These are phyloP conservation scores for Stegophylla sp. DNA, from an alignment of 2,888 invertebrate genomes.

Conservation along the genomic window DNA sequence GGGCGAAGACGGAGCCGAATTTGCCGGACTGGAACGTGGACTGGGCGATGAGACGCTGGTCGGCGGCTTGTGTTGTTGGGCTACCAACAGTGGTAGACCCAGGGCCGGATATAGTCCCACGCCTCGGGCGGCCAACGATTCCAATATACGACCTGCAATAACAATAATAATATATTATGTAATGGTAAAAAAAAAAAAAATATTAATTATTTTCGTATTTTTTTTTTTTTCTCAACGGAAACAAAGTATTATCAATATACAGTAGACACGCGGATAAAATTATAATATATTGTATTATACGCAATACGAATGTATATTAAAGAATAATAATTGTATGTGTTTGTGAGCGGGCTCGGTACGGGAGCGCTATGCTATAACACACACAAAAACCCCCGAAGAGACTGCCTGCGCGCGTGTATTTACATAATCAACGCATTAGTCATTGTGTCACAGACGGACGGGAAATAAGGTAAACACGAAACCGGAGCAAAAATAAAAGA, in stretches of 20 bases:
- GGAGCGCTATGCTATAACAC: background rate
- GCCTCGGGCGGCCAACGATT: slow-evolving; percentile 65
- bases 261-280: no score
- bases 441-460: slow-evolving; percentile 57
- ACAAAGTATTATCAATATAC: no score
- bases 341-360: background rate
- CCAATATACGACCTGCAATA: slow-evolving; percentile 67
- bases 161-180: no score
- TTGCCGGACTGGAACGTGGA: slow-evolving; percentile 42
- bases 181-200: no score
- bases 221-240: background rate
- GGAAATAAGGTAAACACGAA: slow-evolving; percentile 57
- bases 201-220: slow-evolving; percentile 1
- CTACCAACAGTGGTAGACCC: slow-evolving; percentile 25
- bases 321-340: no score
- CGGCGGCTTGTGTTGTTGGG: slow-evolving; percentile 36
- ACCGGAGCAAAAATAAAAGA: slow-evolving; percentile 43
- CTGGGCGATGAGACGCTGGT: slow-evolving; percentile 41
- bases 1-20: slow-evolving; percentile 50
- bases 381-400: slow-evolving; percentile 23
- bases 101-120: slow-evolving; percentile 58
- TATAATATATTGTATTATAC: background rate
- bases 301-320: background rate
- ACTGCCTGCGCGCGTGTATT: background rate
- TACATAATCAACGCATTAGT: slow-evolving; percentile 56